Base-by-base conservation (phyloP, 2,797 vertebrate genomes). In the Craterocephalus amniculus region DNA sequence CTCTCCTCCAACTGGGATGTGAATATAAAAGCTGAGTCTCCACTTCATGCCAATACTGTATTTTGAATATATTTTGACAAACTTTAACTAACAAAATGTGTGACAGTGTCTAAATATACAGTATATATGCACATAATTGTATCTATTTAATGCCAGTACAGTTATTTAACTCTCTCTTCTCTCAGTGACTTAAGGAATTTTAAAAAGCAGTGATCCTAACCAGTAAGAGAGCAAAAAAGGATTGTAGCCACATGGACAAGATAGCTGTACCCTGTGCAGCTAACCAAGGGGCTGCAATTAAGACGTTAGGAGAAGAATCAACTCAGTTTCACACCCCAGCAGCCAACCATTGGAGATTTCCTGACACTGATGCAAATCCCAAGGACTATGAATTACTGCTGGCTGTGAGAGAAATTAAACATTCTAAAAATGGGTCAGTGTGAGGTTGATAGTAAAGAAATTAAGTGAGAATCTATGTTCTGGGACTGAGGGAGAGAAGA, bases 281-380 rank as follows among this genome's bases (percentile, higher is more conserved):
- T 48, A 63, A 86, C 63, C 70, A 67, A 38, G 56, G 77, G 32
- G 67, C 22, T 40, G 64, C 69, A 72, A 80, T 80, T 73, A 79
- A 84, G 79, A 84, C 0, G 35, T 63, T 51, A 20, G 62, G 58
- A 84, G 76, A 80, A 58, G 57, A 51, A 79, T 80, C 67, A 54
- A 64, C 78, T 74, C 83, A 68, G 45, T 73, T 70, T 80, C 52
- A 61, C 81, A 76, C 76, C 69, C 54, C 57, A 75, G 66, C 70
- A 83, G 67, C 59, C 61, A 75, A 65, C 71, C 31, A 3, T 65
- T 60, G 61, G 66, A 27, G 59, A 81, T 49, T 36, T 57, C 61
- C 72, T 70, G 80, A 89, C 87, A 87, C 58, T 87, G 79, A 89
- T 67, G 75, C 65, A 84, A 89, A 85, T 85, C 88, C 85, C 86